Percentiles rank a stretch among this genome's conserved stretches.
These are phyloP conservation scores for Eremobia ochroleuca DNA, from an alignment of 2,888 invertebrate genomes.

Conservation along the genomic window DNA sequence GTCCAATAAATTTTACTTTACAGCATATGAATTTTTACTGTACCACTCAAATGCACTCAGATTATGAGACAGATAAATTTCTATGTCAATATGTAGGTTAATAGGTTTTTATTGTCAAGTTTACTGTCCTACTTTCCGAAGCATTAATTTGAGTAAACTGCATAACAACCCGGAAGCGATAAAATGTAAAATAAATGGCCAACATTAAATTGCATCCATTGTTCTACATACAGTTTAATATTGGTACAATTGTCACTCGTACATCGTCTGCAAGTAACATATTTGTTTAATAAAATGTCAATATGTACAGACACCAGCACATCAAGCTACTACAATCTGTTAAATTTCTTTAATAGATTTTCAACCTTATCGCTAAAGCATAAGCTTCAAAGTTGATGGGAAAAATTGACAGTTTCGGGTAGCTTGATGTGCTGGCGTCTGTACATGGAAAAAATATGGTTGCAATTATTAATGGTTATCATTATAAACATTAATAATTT, in stretches of 20 bases:
- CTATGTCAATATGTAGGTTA: background rate
- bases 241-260: constrained; percentile 56
- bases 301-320: too few relatives aligned
- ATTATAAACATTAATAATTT: background rate
- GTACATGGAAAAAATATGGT: constrained; percentile 35
- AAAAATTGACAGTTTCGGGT: too few relatives aligned
- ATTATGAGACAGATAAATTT: too few relatives aligned
- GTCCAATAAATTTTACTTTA: too few relatives aligned
- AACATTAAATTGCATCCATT: constrained; percentile 47
- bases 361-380: too few relatives aligned
- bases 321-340: too few relatives aligned
- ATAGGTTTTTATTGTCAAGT: background rate
- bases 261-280: constrained; percentile 35
- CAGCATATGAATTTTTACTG: too few relatives aligned
- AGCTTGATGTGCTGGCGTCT: too few relatives aligned
- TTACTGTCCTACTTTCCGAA: constrained; percentile 9
- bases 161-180: constrained; percentile 35
- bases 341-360: too few relatives aligned
- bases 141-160: constrained; percentile 30
- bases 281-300: constrained; percentile 45
- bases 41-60: too few relatives aligned
- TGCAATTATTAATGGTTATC: constrained; percentile 16
- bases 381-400: too few relatives aligned
- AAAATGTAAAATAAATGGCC: constrained; percentile 23
- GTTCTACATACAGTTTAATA: constrained; percentile 51